Base-by-base conservation (phyloP, 2,113 vertebrate species). In the Trichomycterus rosablanca region DNA sequence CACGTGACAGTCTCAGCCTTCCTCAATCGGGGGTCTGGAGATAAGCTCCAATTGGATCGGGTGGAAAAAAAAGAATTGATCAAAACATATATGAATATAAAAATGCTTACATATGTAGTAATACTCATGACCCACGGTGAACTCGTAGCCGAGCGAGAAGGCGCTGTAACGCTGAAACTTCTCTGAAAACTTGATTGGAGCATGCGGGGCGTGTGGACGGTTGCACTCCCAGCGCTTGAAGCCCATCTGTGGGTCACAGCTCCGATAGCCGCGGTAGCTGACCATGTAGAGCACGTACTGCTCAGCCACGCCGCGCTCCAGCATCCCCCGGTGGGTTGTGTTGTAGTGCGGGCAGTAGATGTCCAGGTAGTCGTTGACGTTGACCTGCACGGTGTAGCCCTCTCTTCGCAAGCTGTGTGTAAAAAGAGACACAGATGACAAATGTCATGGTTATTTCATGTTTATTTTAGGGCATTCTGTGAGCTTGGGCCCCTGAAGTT, bases 121-220 rank as follows among this genome's bases (percentile, higher is more conserved):
- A 78, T 98, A 98, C 74, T 98, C 92, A 48, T 97, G 91, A 67
- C 95, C 94, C 0, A 92, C 91, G 1, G 89, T 94, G 86, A 98
- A 97, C 82, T 97, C 93, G 71, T 94, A 96, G 74, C 93, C 94
- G 82, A 97, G 85, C 0, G 95, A 98, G 87, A 97, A 98, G 80
- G 94, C 93, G 82, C 93, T 97, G 86, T 94, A 98, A 19, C 94
- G 91, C 80, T 97, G 95, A 80, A 97, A 98, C 87, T 98, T 98
- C 86, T 98, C 94, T 0, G 95, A 97, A 89, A 98, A 97, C 86
- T 95, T 96, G 89, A 96, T 94, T 80, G 95, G 93, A n/a, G 88
- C 89, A 70, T 97, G 91, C 0, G 93, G 92, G 0, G 90, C 90
- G 28, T 92, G 92, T 10, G 93, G 92, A 32, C 91, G 86, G 86